These are phyloP conservation scores for Andrena trimmerana DNA, from an alignment of 2,888 invertebrate species.

Conservation along the genomic window DNA sequence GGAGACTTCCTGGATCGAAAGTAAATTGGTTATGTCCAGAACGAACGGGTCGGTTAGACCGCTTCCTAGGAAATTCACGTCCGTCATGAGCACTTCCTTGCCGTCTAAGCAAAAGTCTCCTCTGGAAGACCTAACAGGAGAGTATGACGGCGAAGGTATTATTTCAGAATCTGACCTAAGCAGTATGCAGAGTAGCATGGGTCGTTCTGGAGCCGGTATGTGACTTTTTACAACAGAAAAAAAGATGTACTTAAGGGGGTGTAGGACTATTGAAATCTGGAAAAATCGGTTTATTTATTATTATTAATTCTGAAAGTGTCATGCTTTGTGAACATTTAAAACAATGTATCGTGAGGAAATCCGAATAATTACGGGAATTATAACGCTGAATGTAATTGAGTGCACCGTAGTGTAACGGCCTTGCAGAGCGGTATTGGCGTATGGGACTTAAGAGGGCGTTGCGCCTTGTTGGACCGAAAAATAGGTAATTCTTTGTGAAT, in stretches of 20 bases:
- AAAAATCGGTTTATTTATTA: no score
- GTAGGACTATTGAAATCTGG: no score
- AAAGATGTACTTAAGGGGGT: background rate
- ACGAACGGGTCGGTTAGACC: conserved; percentile 86
- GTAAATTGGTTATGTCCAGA: conserved; percentile 88
- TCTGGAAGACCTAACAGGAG: conserved; percentile 78
- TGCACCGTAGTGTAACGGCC: no score
- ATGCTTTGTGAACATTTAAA: no score
- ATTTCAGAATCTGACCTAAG: conserved; percentile 85
- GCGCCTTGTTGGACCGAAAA: no score
- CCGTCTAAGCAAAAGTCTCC: conserved; percentile 82
- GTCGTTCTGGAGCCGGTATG: conserved; percentile 84
- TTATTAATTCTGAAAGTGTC: no score
- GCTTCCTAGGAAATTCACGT: conserved; percentile 76
- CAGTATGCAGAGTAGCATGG: conserved; percentile 86
- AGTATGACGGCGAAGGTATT: conserved; percentile 81
- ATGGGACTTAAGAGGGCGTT: no score
- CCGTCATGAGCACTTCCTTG: conserved; percentile 81
- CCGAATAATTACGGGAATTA: no score
- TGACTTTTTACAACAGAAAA: background rate
- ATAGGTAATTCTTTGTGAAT: no score
- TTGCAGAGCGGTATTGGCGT: no score
- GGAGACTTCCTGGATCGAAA: conserved; percentile 89
- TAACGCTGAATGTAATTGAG: no score
- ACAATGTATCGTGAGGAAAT: no score